Evolutionary conservation across 2,888 invertebrate genomes (phyloP).

Genomic region (Nebria brevicollis): DNA sequence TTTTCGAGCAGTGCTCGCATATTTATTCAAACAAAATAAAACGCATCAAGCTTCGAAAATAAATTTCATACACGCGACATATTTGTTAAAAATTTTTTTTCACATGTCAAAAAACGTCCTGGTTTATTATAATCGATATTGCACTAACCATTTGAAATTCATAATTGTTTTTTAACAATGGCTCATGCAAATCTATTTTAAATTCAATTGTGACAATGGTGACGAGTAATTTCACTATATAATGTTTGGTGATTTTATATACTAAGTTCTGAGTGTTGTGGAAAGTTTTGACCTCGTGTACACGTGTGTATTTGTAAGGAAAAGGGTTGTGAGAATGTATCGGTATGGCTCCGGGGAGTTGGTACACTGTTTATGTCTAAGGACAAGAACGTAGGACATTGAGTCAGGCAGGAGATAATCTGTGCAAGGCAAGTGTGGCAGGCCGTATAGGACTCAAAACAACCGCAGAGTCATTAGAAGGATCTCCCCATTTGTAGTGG

Average conservation of each 20-base stretch:
- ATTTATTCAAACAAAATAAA: not conserved
- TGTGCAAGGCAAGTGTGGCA: constrained; percentile 25
- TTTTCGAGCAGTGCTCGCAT: too few relatives aligned
- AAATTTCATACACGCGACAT: not conserved
- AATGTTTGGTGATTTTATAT: too few relatives aligned
- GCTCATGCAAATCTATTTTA: too few relatives aligned
- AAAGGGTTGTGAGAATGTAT: not conserved
- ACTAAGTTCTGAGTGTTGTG: not conserved
- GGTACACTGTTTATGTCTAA: too few relatives aligned
- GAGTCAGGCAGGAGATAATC: constrained; percentile 20
- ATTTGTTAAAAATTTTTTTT: not conserved
- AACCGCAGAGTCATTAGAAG: constrained; percentile 33
- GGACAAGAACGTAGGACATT: not conserved
- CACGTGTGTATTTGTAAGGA: not conserved
- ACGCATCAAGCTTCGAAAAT: not conserved
- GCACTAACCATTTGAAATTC: too few relatives aligned
- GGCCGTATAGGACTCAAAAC: constrained; percentile 23
- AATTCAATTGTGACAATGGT: too few relatives aligned
- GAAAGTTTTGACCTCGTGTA: not conserved
- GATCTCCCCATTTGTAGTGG: constrained; percentile 19
- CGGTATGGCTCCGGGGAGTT: too few relatives aligned
- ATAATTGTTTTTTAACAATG: too few relatives aligned
- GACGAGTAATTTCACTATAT: too few relatives aligned
- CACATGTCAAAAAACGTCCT: not conserved
- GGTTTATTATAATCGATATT: too few relatives aligned